Conservation (phyloP, 2,888 invertebrate species). For the Steinernema scapterisci region DNA sequence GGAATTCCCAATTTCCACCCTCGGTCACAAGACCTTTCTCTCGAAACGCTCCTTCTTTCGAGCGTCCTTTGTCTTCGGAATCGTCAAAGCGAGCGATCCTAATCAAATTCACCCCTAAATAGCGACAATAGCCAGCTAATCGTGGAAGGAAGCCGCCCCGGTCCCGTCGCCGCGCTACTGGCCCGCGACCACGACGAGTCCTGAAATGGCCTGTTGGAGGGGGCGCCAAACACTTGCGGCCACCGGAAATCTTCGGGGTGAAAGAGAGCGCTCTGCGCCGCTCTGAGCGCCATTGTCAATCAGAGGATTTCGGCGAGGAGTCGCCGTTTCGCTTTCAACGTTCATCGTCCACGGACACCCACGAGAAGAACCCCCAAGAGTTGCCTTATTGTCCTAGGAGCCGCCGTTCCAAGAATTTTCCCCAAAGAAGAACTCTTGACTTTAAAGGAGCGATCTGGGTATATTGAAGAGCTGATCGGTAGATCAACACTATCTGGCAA, state of each 20-base stretch:
- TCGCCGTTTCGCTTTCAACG: constrained; percentile 20
- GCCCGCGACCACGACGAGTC: neutral
- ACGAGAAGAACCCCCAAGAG: too few species aligned
- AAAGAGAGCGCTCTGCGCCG: constrained; percentile 21
- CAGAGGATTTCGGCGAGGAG: constrained; percentile 4
- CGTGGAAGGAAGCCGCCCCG: too few species aligned
- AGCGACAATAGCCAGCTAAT: constrained; percentile 31
- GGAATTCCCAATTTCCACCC: neutral
- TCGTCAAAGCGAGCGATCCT: constrained; percentile 28
- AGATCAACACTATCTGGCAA: neutral
- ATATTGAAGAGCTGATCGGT: neutral
- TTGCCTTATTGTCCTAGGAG: too few species aligned
- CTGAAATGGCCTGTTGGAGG: constrained; percentile 23
- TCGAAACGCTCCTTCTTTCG: neutral
- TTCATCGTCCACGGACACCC: too few species aligned
- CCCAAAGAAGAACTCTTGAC: neutral
- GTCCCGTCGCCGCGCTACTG: too few species aligned
- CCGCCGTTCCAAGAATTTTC: neutral
- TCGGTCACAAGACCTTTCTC: neutral
- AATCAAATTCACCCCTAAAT: constrained; percentile 31
- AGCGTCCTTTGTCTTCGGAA: constrained; percentile 5
- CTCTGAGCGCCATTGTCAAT: constrained; percentile 19
- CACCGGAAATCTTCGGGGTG: constrained; percentile 26
- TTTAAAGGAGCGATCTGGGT: neutral
- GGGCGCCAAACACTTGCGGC: constrained; percentile 29